A percentile compares a stretch with the other conserved stretches of the same genome.
phyloP scores from a whole-genome alignment of 1,140 invertebrate species.

The Sycobia sp. region DNA sequence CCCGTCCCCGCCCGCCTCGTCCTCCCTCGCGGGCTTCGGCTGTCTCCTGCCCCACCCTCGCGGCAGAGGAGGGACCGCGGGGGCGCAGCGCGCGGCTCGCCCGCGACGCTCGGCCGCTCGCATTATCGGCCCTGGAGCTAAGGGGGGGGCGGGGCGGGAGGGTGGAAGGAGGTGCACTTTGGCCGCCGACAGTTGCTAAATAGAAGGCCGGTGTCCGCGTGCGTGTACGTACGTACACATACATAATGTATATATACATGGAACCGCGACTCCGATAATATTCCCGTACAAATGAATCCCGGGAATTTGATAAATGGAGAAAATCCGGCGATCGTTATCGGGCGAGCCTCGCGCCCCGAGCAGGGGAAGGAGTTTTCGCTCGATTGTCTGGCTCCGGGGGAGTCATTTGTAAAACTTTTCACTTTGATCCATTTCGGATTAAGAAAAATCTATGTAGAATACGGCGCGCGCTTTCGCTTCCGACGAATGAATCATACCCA shows the following conservation, averaged over 20 bases:
- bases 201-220: slow-evolving; percentile 39
- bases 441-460: slow-evolving; percentile 12
- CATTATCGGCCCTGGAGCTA: slow-evolving; percentile 51
- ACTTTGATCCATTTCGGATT: slow-evolving; percentile 19
- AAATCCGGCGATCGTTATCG: slow-evolving; percentile 30
- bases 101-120: slow-evolving; percentile 13
- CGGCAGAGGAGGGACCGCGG: not conserved
- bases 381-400: not conserved
- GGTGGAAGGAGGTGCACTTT: too few species aligned
- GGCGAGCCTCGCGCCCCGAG: not conserved
- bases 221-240: too few species aligned
- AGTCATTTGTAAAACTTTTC: slow-evolving; percentile 25
- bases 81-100: slow-evolving; percentile 16
- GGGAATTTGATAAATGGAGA: slow-evolving; percentile 32
- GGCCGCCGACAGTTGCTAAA: slow-evolving; percentile 52
- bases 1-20: slow-evolving; percentile 29
- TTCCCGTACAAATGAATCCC: slow-evolving; percentile 34
- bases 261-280: slow-evolving; percentile 32
- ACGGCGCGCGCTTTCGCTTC: too few species aligned
- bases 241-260: too few species aligned
- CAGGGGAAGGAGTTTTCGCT: not conserved
- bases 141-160: slow-evolving; percentile 43
- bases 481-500: too few species aligned
- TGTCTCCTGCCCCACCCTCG: not conserved
- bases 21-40: not conserved